Evolutionary conservation across 2,113 vertebrate genomes (phyloP).

Genomic region (Serranochromis macrocephalus): DNA sequence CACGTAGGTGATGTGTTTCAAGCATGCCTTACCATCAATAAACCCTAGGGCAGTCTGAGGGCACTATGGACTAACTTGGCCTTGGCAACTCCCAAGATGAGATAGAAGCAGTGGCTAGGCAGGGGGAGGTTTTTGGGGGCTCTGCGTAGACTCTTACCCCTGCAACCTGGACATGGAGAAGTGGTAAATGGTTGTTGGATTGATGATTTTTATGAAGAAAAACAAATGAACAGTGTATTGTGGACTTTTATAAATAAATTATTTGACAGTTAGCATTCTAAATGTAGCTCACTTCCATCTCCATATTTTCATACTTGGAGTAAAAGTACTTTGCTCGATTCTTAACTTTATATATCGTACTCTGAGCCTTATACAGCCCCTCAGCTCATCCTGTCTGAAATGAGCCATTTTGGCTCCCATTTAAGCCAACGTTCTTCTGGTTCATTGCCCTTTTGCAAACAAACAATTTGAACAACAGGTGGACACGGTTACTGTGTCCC

Average conservation of each 20-base stretch:
- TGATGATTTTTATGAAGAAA: background rate
- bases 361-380: background rate
- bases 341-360: background rate
- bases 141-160: background rate
- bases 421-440: background rate
- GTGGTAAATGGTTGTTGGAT: background rate
- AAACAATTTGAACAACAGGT: background rate
- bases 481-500: background rate
- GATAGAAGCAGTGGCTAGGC: background rate
- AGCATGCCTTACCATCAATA: background rate
- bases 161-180: background rate
- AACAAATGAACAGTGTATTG: background rate
- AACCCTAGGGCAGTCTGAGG: background rate
- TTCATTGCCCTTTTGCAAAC: background rate
- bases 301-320: background rate
- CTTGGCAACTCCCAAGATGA: background rate
- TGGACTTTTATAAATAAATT: background rate
- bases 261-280: background rate
- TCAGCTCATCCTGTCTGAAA: background rate
- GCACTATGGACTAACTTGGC: background rate
- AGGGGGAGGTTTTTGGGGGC: background rate
- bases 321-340: background rate
- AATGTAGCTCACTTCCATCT: background rate
- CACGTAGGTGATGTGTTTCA: background rate
- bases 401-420: background rate